phyloP scores from a whole-genome alignment of 23 tunicate species.

The Trididemnum miniatum region DNA sequence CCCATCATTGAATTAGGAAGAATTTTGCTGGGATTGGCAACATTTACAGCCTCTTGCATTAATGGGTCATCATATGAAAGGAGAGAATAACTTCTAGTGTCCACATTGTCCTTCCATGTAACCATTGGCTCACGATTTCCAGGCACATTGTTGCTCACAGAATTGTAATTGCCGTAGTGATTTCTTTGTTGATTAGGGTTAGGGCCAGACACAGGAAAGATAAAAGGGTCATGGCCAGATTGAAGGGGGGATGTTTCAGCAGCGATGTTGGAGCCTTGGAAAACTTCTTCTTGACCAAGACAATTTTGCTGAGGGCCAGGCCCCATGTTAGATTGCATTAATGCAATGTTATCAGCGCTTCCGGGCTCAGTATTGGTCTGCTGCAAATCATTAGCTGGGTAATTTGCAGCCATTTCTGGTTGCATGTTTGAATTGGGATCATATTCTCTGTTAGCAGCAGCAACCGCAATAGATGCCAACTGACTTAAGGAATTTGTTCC shows the following conservation, averaged over 20 bases:
- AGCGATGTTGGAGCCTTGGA: conserved; percentile 9
- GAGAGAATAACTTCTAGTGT: not conserved
- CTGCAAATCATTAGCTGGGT: conserved; percentile 27
- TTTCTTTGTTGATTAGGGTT: conserved; percentile 9
- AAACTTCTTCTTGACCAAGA: conserved; percentile 18
- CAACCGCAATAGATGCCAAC: conserved; percentile 76
- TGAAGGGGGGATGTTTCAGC: conserved; percentile 57
- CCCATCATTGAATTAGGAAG: conserved; percentile 97
- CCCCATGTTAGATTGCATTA: not conserved
- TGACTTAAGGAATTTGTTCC: conserved; percentile 57
- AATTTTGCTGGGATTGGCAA: conserved; percentile 86
- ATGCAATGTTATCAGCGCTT: conserved; percentile 3
- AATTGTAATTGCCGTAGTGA: conserved; percentile 26
- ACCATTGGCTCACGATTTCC: conserved; percentile 44
- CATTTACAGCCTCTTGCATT: conserved; percentile 91
- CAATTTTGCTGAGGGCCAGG: conserved; percentile 20
- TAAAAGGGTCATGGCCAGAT: conserved; percentile 67
- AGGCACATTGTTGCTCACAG: not conserved
- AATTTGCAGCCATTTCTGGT: not conserved
- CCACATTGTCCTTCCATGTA: conserved; percentile 52
- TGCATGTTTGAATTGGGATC: not conserved
- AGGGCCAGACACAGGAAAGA: conserved; percentile 66
- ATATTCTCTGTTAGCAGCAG: conserved; percentile 53
- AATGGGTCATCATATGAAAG: conserved; percentile 75
- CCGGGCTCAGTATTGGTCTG: not conserved